Conservation (phyloP, 2,888 invertebrate genomes). For the Meliscaeva auricollis region DNA sequence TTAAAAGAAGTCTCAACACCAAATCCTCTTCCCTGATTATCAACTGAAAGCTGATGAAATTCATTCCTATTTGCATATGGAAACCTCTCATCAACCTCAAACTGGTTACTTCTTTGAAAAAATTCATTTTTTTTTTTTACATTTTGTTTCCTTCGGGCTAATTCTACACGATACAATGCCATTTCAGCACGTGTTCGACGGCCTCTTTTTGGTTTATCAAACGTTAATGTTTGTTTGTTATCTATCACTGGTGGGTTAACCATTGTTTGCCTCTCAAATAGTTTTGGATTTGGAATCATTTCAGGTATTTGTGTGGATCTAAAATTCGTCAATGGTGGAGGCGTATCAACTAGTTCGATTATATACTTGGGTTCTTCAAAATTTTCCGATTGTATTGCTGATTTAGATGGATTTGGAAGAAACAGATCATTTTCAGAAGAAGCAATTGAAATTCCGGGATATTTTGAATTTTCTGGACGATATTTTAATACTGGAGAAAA, state of each 20-base stretch:
- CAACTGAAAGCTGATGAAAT: no score
- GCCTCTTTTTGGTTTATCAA: slow-evolving; percentile 41
- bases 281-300: not conserved
- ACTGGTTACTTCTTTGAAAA: not conserved
- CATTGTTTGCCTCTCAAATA: not conserved
- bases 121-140: not conserved
- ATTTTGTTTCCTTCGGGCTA: slow-evolving; percentile 11
- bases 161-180: slow-evolving; percentile 38
- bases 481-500: not conserved
- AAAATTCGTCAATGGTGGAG: slow-evolving; percentile 43
- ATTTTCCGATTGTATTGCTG: not conserved
- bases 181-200: slow-evolving; percentile 49
- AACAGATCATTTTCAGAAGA: not conserved
- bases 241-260: not conserved
- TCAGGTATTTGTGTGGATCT: not conserved
- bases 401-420: not conserved
- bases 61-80: no score
- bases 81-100: not conserved
- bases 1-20: not conserved
- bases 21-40: not conserved
- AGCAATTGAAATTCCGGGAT: slow-evolving; percentile 6
- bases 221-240: not conserved
- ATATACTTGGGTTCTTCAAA: slow-evolving; percentile 34
- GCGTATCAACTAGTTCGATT: slow-evolving; percentile 55
- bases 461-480: not conserved